Percentiles rank a stretch among this genome's conserved stretches.
Evolutionary conservation across 23 tunicate genomes (phyloP).

Genomic region (Styela clava): DNA sequence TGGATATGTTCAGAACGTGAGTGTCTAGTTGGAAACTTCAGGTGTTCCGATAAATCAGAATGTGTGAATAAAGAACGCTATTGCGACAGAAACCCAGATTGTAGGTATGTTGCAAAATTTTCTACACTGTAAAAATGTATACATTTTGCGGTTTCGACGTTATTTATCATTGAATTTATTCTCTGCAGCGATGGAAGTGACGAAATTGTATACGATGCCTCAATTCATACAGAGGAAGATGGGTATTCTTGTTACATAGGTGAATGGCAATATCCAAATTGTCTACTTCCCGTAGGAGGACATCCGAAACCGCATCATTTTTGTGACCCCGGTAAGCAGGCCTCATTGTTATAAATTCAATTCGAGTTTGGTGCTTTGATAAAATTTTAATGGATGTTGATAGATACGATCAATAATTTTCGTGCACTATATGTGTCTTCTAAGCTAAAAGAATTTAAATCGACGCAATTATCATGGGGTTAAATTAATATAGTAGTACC

Average conservation of each 20-base stretch:
- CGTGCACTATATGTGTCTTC: no score
- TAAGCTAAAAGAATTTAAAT: no score
- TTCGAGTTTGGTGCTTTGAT: no score
- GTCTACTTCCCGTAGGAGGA: not conserved
- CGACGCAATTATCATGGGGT: no score
- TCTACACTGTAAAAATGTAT: no score
- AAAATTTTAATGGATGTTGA: not conserved
- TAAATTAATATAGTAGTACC: not conserved
- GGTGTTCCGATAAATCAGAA: not conserved
- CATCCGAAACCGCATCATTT: not conserved
- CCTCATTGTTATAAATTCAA: no score
- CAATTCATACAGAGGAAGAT: not conserved
- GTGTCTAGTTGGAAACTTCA: not conserved
- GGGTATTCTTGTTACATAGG: not conserved
- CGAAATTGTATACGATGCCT: not conserved
- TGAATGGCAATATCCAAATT: not conserved
- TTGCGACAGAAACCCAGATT: not conserved
- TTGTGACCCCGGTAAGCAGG: not conserved
- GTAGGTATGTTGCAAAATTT: no score
- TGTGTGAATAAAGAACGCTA: not conserved
- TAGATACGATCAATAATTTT: no score
- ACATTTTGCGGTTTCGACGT: no score
- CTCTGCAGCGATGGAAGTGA: not conserved
- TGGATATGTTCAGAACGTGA: not conserved
- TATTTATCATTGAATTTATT: no score